phyloP scores from a whole-genome alignment of 2,113 vertebrate genomes.

The Actinemys pallida region DNA sequence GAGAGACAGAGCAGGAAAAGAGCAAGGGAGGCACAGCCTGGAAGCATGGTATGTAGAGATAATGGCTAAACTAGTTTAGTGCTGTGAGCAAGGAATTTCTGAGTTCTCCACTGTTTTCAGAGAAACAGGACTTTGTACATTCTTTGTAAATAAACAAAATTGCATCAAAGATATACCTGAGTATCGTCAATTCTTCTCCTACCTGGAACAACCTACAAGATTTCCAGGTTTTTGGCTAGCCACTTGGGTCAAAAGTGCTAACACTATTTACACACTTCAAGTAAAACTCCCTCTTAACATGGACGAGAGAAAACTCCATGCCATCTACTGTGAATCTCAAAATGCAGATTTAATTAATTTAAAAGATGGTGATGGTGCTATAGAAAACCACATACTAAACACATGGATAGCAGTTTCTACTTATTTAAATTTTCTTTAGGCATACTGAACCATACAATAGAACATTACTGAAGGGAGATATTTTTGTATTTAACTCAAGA shows the following conservation, averaged over 20 bases:
- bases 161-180: too few species aligned
- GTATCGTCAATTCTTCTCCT: too few species aligned
- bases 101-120: too few species aligned
- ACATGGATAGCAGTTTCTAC: not conserved
- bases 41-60: too few species aligned
- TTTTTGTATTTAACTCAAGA: not conserved
- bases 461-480: not conserved
- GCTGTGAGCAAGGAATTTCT: too few species aligned
- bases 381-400: not conserved
- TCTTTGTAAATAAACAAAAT: too few species aligned
- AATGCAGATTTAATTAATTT: not conserved
- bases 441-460: not conserved
- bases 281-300: not conserved
- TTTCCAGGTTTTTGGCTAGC: too few species aligned
- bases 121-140: too few species aligned
- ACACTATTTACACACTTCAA: not conserved
- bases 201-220: too few species aligned
- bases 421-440: not conserved
- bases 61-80: too few species aligned
- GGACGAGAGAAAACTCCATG: not conserved
- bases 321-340: not conserved
- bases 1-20: not conserved
- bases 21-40: not conserved
- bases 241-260: too few species aligned
- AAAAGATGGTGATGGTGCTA: not conserved